Evolutionary conservation across 2,113 vertebrate species (phyloP).

Genomic region (Rana temporaria): DNA sequence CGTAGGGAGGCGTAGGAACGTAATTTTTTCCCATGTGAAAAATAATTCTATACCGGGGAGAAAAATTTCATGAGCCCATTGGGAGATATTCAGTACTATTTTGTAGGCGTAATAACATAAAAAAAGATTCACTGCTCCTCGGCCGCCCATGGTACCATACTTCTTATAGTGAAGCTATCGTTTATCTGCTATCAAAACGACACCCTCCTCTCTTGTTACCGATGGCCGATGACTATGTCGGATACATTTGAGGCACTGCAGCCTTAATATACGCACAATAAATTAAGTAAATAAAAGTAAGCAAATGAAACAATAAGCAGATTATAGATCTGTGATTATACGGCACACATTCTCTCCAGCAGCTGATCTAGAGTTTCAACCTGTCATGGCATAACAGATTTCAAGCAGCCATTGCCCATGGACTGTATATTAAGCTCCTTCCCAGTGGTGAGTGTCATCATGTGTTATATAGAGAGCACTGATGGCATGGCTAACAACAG

Average conservation of each 20-base stretch:
- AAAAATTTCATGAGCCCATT: too few species aligned
- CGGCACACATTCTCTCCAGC: background rate
- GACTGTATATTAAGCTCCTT: conserved; percentile 21
- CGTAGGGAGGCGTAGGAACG: too few species aligned
- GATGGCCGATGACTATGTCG: background rate
- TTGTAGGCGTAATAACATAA: too few species aligned
- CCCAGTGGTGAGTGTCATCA: conserved; percentile 37
- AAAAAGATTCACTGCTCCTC: too few species aligned
- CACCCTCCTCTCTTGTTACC: background rate
- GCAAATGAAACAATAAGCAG: background rate
- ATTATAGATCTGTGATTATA: background rate
- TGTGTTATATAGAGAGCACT: conserved; percentile 38
- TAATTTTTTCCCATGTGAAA: too few species aligned
- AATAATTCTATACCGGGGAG: too few species aligned
- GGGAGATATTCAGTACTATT: too few species aligned
- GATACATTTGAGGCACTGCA: background rate
- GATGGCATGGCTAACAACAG: conserved; percentile 42
- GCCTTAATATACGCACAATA: background rate
- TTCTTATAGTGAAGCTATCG: background rate
- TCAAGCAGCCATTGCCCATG: conserved; percentile 15
- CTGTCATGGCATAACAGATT: conserved; percentile 9
- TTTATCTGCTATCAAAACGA: background rate
- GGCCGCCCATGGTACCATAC: too few species aligned
- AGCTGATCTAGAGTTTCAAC: background rate
- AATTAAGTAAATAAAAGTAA: background rate